phyloP scores from a whole-genome alignment of 2,888 invertebrate species.

The Dorcus hopei region DNA sequence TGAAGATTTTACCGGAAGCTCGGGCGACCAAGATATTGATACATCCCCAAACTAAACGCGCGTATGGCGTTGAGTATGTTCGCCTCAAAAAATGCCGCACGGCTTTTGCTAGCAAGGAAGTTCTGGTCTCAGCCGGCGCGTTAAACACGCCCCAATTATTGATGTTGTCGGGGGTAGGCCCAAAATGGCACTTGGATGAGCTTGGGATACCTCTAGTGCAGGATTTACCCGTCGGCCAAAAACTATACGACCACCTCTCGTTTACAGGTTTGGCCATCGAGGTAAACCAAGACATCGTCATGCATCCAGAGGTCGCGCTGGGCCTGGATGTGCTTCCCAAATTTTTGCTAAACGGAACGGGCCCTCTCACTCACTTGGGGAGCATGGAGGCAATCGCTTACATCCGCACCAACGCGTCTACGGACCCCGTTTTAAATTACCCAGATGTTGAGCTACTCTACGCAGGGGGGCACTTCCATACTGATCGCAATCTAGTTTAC shows the following conservation, averaged over 20 bases:
- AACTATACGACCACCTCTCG: constrained; percentile 61
- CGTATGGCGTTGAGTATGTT: constrained; percentile 66
- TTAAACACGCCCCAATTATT: constrained; percentile 87
- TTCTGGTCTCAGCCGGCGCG: constrained; percentile 82
- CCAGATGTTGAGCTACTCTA: constrained; percentile 74
- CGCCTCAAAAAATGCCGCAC: not conserved
- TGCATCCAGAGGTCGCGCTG: constrained; percentile 27
- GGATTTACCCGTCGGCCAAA: constrained; percentile 67
- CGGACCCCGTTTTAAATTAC: constrained; percentile 51
- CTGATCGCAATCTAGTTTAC: constrained; percentile 36
- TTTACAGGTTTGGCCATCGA: constrained; percentile 51
- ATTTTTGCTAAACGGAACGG: constrained; percentile 50
- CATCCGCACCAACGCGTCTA: constrained; percentile 57
- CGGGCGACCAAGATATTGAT: constrained; percentile 66
- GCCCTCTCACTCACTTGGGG: constrained; percentile 55
- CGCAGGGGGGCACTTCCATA: constrained; percentile 51
- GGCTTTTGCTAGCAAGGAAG: constrained; percentile 68
- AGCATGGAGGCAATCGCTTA: constrained; percentile 60
- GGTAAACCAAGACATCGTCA: constrained; percentile 47
- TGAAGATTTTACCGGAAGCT: constrained; percentile 60
- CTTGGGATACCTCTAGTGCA: constrained; percentile 57
- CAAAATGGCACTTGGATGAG: constrained; percentile 57
- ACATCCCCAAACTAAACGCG: constrained; percentile 58
- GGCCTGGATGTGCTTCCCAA: constrained; percentile 44
- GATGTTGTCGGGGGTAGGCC: constrained; percentile 80